Percentiles rank a stretch among this genome's conserved stretches.
Evolutionary conservation across 2,113 vertebrate genomes (phyloP).

Genomic region (Mobula hypostoma): DNA sequence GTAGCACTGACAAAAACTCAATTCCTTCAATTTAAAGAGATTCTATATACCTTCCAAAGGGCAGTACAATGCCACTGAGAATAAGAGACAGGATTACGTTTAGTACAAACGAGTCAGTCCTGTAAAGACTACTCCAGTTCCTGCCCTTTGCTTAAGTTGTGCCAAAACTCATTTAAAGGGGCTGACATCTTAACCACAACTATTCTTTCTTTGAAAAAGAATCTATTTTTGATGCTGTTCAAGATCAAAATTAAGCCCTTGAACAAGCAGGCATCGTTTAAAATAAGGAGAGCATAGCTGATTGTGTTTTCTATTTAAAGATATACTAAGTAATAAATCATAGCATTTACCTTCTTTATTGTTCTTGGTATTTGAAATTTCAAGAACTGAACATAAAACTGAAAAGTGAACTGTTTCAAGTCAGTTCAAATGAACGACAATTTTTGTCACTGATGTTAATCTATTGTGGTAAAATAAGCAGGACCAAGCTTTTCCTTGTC

Average conservation of each 20-base stretch:
- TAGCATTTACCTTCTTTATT: neutral
- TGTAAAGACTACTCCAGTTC: conserved; percentile 47
- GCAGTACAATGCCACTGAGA: conserved; percentile 44
- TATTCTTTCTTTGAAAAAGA: conserved; percentile 47
- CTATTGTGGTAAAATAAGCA: neutral
- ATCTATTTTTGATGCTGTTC: conserved; percentile 43
- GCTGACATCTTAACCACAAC: conserved; percentile 53
- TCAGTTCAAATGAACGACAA: neutral
- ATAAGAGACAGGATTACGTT: conserved; percentile 56
- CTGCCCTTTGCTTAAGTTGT: conserved; percentile 47
- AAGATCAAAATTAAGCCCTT: conserved; percentile 49
- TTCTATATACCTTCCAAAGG: conserved; percentile 46
- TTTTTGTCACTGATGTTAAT: neutral
- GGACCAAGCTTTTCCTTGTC: neutral
- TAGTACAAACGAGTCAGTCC: conserved; percentile 49
- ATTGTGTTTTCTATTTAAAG: conserved; percentile 12
- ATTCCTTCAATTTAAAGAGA: conserved; percentile 51
- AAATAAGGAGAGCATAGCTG: neutral
- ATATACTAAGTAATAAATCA: neutral
- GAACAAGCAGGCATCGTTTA: conserved; percentile 25
- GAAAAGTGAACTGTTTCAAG: no score
- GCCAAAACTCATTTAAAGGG: conserved; percentile 52
- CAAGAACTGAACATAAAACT: no score
- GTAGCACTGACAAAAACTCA: conserved; percentile 45
- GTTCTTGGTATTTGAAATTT: conserved; percentile 17